Conservation (phyloP, 1,140 invertebrate species). For the Philaenus spumarius region DNA sequence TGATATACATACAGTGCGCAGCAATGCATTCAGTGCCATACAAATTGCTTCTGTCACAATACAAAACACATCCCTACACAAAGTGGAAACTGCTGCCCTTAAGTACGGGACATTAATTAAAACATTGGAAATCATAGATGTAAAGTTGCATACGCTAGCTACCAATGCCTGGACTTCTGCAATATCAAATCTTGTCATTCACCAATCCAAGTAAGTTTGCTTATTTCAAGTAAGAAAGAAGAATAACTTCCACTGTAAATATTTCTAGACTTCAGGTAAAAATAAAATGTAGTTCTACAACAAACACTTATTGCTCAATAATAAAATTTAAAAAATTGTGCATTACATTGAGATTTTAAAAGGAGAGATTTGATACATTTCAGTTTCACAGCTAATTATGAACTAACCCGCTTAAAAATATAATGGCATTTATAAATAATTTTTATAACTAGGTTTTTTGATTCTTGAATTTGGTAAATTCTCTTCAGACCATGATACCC, state of each 20-base stretch:
- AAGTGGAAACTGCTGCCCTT: slow-evolving; percentile 55
- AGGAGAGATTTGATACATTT: too few relatives aligned
- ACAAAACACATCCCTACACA: slow-evolving; percentile 50
- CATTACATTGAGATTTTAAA: too few relatives aligned
- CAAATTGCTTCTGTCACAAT: slow-evolving; percentile 53
- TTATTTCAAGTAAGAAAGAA: neutral
- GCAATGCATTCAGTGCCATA: slow-evolving; percentile 56
- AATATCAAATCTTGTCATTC: slow-evolving; percentile 53
- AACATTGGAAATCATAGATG: slow-evolving; percentile 52
- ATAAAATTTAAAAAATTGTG: too few relatives aligned
- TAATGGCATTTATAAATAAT: too few relatives aligned
- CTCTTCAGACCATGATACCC: too few relatives aligned
- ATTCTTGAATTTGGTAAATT: too few relatives aligned
- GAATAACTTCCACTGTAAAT: neutral
- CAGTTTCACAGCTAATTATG: too few relatives aligned
- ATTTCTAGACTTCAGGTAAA: neutral
- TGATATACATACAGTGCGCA: slow-evolving; percentile 46
- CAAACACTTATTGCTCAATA: slow-evolving; percentile 6
- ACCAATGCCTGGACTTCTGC: slow-evolving; percentile 54
- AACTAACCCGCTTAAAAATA: too few relatives aligned
- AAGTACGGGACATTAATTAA: slow-evolving; percentile 53
- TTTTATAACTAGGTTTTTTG: too few relatives aligned
- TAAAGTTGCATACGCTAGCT: slow-evolving; percentile 48
- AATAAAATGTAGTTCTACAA: neutral
- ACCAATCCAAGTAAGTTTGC: slow-evolving; percentile 46